phyloP scores from a whole-genome alignment of 2,797 vertebrate genomes.

The Selene dorsalis region DNA sequence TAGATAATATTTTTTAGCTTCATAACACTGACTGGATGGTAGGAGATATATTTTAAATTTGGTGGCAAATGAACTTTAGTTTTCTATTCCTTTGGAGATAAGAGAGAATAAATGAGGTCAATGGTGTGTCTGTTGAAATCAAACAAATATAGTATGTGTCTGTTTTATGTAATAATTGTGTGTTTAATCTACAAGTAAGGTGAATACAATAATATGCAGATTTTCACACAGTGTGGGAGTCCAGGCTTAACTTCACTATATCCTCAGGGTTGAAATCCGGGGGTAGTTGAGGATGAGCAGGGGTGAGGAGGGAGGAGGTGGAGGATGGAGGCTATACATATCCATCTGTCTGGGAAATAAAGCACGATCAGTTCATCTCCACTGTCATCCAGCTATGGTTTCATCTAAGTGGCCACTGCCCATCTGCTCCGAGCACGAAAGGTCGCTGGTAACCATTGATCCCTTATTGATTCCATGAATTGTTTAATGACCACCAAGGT shows the following conservation, averaged over 20 bases:
- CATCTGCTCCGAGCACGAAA: conserved; percentile 78
- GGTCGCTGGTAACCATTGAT: conserved; percentile 79
- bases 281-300: conserved; percentile 25
- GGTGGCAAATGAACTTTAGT: background rate
- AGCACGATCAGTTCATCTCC: conserved; percentile 63
- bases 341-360: conserved; percentile 78
- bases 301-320: conserved; percentile 2
- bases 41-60: background rate
- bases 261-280: conserved; percentile 52
- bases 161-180: background rate
- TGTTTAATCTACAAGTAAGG: background rate
- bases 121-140: background rate
- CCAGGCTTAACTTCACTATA: conserved; percentile 40
- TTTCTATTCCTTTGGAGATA: background rate
- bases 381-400: conserved; percentile 70
- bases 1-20: background rate
- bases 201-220: background rate
- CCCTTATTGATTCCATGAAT: conserved; percentile 76
- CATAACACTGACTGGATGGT: background rate
- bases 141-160: background rate
- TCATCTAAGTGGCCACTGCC: conserved; percentile 72
- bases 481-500: conserved; percentile 81
- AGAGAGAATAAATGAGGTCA: background rate
- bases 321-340: conserved; percentile 44
- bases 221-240: background rate